Conservation (phyloP, 2,113 vertebrate species). For the Terrapene triunguis region DNA sequence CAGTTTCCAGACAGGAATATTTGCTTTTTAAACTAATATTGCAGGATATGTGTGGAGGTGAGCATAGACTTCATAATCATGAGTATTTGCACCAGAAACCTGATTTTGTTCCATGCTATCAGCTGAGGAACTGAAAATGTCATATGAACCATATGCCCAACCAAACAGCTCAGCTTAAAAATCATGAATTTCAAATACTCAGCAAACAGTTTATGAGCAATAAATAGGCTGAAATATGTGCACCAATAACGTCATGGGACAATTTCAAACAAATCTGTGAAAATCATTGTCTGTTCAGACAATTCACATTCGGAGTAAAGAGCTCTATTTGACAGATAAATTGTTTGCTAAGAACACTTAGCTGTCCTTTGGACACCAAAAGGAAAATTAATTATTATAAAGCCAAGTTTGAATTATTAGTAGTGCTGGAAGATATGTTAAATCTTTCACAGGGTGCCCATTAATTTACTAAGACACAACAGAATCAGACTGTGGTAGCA, state of each 20-base stretch:
- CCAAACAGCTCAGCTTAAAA: neutral
- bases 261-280: neutral
- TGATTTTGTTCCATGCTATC: neutral
- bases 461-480: neutral
- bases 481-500: neutral
- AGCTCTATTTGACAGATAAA: neutral
- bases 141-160: neutral
- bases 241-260: neutral
- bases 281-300: neutral
- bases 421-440: neutral
- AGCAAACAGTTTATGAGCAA: neutral
- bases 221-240: conserved; percentile 8
- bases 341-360: neutral
- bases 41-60: neutral
- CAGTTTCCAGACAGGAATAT: neutral
- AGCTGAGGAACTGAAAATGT: neutral
- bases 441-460: neutral
- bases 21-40: neutral
- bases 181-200: neutral
- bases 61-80: neutral
- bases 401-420: conserved; percentile 9
- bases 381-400: neutral
- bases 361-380: neutral
- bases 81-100: neutral
- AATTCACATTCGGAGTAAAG: rapidly evolving